Conservation (phyloP, 2,888 invertebrate species). For the Cistogaster globosa region DNA sequence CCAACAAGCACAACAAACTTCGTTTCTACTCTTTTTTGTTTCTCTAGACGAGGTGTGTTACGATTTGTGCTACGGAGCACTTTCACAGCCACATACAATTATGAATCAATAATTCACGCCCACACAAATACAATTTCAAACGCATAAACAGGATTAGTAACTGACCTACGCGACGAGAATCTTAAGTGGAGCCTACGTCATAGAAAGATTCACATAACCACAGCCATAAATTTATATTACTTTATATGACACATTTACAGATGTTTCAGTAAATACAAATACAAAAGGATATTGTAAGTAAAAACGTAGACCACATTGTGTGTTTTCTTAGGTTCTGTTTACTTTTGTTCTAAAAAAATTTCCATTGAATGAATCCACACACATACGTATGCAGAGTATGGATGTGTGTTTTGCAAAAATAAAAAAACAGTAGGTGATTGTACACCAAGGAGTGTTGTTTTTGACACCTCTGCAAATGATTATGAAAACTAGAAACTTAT, state of each 20-base stretch:
- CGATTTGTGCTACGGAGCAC: neutral
- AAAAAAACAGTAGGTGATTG: no score
- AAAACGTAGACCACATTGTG: neutral
- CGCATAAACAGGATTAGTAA: conserved; percentile 10
- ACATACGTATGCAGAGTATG: no score
- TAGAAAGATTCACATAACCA: neutral
- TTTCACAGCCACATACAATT: conserved; percentile 45
- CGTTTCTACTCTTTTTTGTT: neutral
- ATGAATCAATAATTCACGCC: conserved; percentile 7
- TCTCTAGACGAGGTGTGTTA: neutral
- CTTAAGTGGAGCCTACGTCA: conserved; percentile 52
- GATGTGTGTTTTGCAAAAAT: neutral
- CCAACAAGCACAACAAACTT: neutral
- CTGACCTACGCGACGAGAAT: conserved; percentile 56
- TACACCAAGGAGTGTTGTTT: no score
- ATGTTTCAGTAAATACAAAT: neutral
- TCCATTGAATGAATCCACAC: neutral
- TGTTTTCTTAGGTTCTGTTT: neutral
- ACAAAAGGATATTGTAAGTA: conserved; percentile 42
- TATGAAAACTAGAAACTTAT: no score
- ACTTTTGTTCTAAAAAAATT: neutral
- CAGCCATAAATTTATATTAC: neutral
- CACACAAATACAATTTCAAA: neutral
- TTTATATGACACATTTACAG: neutral
- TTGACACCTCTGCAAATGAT: no score